A percentile compares a stretch with the other conserved stretches of the same genome.
Evolutionary conservation across 2,113 vertebrate genomes (phyloP).

Genomic region (Rhynchopsitta pachyrhyncha): DNA sequence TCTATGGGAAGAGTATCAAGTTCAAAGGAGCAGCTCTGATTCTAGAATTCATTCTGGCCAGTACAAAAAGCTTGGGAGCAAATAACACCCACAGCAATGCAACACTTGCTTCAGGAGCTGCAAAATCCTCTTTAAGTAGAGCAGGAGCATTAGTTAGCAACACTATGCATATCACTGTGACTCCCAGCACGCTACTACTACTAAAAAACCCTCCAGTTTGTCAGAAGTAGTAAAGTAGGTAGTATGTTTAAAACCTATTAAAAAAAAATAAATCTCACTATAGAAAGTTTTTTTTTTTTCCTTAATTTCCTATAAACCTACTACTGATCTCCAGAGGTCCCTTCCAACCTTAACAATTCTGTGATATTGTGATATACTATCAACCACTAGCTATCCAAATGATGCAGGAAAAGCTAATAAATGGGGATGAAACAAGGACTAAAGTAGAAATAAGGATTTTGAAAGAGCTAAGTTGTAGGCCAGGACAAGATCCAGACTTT

Average conservation of each 20-base stretch:
- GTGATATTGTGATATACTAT: not conserved
- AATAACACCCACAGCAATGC: not conserved
- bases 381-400: not conserved
- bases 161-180: not conserved
- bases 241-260: not conserved
- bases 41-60: not conserved
- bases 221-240: not conserved
- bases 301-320: not conserved
- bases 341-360: not conserved
- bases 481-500: not conserved
- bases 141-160: not conserved
- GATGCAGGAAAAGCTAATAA: not conserved
- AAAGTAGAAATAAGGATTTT: not conserved
- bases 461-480: not conserved
- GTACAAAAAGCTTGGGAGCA: not conserved
- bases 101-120: not conserved
- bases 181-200: not conserved
- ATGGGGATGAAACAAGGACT: not conserved
- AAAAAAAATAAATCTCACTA: not conserved
- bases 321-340: not conserved
- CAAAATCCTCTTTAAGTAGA: not conserved
- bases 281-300: not conserved
- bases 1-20: not conserved
- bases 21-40: not conserved
- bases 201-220: not conserved